Percentiles rank a stretch among this genome's conserved stretches.
Evolutionary conservation across 2,888 invertebrate species (phyloP).

Genomic region (Ornithoptera alexandrae): DNA sequence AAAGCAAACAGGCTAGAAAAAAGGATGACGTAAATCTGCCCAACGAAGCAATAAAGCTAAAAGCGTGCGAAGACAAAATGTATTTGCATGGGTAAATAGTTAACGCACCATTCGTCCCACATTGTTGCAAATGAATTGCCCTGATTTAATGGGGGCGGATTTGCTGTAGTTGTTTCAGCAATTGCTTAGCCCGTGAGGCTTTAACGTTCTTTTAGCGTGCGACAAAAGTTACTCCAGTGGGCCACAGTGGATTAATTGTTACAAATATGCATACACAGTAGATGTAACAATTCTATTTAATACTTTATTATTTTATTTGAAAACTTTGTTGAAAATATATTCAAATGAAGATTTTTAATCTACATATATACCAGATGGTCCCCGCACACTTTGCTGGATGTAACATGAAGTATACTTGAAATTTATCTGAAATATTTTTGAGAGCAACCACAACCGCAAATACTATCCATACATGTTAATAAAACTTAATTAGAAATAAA

Average conservation of each 20-base stretch:
- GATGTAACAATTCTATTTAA: background rate
- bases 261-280: background rate
- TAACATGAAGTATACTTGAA: too few relatives aligned
- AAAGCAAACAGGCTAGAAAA: conserved; percentile 21
- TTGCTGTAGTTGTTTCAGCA: conserved; percentile 25
- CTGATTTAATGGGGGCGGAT: conserved; percentile 28
- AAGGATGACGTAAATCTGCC: conserved; percentile 24
- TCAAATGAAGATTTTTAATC: too few relatives aligned
- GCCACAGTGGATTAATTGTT: conserved; percentile 6
- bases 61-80: conserved; percentile 31
- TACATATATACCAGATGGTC: too few relatives aligned
- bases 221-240: background rate
- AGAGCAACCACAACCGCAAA: too few relatives aligned
- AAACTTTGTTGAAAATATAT: too few relatives aligned
- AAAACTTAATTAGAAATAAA: too few relatives aligned
- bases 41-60: conserved; percentile 30
- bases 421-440: too few relatives aligned
- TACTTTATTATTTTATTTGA: too few relatives aligned
- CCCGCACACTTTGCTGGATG: too few relatives aligned
- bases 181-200: conserved; percentile 20
- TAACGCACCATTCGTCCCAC: conserved; percentile 28
- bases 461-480: too few relatives aligned
- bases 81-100: conserved; percentile 30
- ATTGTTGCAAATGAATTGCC: conserved; percentile 30
- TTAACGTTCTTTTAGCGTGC: conserved; percentile 22